phyloP scores from a whole-genome alignment of 2,888 invertebrate genomes.

The Cyclophora punctaria region DNA sequence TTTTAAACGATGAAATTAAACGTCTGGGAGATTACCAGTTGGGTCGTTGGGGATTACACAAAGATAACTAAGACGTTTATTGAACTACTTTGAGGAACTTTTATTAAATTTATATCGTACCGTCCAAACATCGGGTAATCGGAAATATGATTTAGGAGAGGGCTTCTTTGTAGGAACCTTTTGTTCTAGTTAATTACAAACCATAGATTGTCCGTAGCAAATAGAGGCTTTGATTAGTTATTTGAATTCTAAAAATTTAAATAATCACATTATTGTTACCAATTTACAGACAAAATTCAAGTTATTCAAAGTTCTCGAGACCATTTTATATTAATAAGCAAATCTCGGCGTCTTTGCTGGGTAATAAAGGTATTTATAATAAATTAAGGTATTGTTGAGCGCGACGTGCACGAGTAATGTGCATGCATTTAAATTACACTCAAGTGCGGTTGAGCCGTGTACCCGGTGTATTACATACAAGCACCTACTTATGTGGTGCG shows the following conservation, averaged over 20 bases:
- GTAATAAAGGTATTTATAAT: conserved; percentile 52
- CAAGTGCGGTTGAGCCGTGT: conserved; percentile 39
- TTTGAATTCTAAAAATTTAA: no score
- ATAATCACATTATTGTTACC: no score
- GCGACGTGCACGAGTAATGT: conserved; percentile 46
- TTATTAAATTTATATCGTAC: conserved; percentile 40
- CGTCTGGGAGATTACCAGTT: conserved; percentile 50
- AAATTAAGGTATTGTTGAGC: conserved; percentile 49
- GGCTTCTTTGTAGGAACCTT: conserved; percentile 9
- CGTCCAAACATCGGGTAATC: conserved; percentile 30
- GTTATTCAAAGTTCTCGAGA: conserved; percentile 1
- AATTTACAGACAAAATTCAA: no score
- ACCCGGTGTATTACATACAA: no score
- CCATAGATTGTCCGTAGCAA: no score
- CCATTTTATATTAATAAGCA: conserved; percentile 19
- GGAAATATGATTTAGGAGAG: conserved; percentile 33
- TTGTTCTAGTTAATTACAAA: no score
- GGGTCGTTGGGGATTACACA: conserved; percentile 46
- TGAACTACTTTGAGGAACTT: conserved; percentile 44
- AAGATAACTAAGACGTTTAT: conserved; percentile 51
- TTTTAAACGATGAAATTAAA: conserved; percentile 61
- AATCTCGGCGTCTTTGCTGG: conserved; percentile 23
- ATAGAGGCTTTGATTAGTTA: no score
- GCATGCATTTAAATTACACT: conserved; percentile 63
- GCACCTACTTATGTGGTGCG: no score